A percentile compares a stretch with the other conserved stretches of the same genome.
These are phyloP conservation scores for Empidonax alnorum DNA, from an alignment of 2,113 vertebrate genomes.

Conservation along the genomic window DNA sequence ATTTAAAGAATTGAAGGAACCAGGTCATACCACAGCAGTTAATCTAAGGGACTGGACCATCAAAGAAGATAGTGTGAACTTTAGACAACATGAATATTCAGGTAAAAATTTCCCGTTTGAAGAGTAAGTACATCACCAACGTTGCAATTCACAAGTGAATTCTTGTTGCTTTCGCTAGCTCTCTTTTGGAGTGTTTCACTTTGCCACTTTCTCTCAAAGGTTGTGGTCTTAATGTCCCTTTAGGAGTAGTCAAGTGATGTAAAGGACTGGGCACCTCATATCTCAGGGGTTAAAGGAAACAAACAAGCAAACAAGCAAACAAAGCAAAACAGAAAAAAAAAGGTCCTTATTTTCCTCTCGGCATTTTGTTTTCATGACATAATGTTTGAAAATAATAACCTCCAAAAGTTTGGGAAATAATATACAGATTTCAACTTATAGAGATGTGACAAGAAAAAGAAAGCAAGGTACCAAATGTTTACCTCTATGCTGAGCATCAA, in stretches of 20 bases:
- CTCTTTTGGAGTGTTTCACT: background rate
- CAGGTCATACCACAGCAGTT: background rate
- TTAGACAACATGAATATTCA: background rate
- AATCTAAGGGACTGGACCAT: background rate
- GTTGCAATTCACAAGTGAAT: background rate
- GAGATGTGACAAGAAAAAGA: background rate
- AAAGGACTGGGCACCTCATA: background rate
- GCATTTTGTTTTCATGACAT: background rate
- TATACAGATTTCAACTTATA: background rate
- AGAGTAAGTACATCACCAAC: background rate
- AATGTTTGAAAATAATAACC: background rate
- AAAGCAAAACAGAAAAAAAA: background rate
- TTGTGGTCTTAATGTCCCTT: background rate
- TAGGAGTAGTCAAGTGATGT: background rate
- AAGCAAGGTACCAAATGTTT: background rate
- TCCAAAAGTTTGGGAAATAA: background rate
- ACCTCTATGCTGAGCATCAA: background rate
- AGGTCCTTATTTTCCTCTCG: background rate
- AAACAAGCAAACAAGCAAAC: too few species aligned
- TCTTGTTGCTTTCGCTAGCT: background rate
- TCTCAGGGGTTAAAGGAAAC: rapidly evolving
- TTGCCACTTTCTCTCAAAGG: background rate
- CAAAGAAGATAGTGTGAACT: background rate
- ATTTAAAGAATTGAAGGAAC: background rate
- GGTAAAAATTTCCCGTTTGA: background rate